phyloP scores from a whole-genome alignment of 2,888 invertebrate genomes.

The Tolmerus cingulatus region DNA sequence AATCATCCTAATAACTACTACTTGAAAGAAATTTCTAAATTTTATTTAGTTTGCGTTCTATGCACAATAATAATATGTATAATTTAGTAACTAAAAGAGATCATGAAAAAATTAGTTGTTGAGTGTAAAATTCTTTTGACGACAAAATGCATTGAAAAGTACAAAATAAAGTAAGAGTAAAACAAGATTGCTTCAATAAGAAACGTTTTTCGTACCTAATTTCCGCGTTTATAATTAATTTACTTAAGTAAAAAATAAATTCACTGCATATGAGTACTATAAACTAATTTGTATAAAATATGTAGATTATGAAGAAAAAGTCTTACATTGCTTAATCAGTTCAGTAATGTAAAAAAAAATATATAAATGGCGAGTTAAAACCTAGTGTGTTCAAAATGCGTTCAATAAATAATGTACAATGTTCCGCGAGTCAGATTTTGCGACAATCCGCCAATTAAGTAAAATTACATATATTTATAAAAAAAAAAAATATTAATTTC shows the following conservation, averaged over 20 bases:
- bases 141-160: background rate
- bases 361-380: conserved; percentile 26
- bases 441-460: conserved; percentile 14
- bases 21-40: background rate
- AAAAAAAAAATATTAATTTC: background rate
- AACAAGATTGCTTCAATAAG: background rate
- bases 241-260: conserved; percentile 15
- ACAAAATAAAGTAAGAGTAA: background rate
- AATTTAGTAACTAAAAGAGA: background rate
- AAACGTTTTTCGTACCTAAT: background rate
- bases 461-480: background rate
- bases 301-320: conserved; percentile 18
- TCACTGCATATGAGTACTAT: background rate
- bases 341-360: conserved; percentile 22
- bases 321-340: conserved; percentile 37
- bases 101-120: background rate
- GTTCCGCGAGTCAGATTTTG: background rate
- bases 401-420: conserved; percentile 33
- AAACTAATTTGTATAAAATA: conserved; percentile 5
- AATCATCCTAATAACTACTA: background rate
- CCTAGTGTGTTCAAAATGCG: conserved; percentile 34
- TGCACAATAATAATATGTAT: background rate
- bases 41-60: background rate
- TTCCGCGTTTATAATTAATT: background rate
- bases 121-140: background rate